These are phyloP conservation scores for Philonicus albiceps DNA, from an alignment of 2,888 invertebrate species.

Conservation along the genomic window DNA sequence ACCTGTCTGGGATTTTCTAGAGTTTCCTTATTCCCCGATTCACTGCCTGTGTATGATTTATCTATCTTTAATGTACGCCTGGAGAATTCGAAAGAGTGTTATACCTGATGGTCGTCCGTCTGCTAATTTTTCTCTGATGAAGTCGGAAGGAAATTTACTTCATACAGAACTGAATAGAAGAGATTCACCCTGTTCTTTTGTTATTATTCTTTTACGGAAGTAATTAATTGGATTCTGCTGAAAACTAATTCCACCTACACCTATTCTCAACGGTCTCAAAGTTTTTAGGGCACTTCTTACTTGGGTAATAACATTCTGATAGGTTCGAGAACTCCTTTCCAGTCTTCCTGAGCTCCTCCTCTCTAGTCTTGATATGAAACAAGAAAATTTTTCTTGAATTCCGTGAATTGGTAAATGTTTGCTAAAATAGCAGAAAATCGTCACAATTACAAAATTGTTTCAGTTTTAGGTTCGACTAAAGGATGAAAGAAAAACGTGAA, in stretches of 20 bases:
- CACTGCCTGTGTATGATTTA: slow-evolving; percentile 43
- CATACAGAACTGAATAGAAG: neutral
- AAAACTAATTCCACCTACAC: neutral
- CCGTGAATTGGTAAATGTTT: too few relatives aligned
- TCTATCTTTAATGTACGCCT: slow-evolving; percentile 42
- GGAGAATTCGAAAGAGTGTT: slow-evolving; percentile 33
- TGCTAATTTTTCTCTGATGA: slow-evolving; percentile 14
- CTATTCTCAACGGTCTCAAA: neutral
- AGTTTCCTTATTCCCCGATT: slow-evolving; percentile 29
- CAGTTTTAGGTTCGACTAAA: too few relatives aligned
- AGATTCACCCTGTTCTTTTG: neutral
- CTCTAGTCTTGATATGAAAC: too few relatives aligned
- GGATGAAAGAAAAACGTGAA: too few relatives aligned
- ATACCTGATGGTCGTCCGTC: slow-evolving; percentile 26
- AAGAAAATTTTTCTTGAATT: too few relatives aligned
- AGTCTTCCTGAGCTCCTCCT: too few relatives aligned
- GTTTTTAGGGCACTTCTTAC: neutral
- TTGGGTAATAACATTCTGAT: neutral
- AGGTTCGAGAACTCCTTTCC: neutral
- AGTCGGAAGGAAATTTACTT: slow-evolving; percentile 4
- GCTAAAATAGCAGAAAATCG: too few relatives aligned
- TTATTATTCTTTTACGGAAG: neutral
- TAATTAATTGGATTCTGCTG: neutral
- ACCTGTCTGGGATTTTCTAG: neutral
- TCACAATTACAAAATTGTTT: too few relatives aligned